These are phyloP conservation scores for Drosophila diplacantha DNA, from an alignment of 2,888 invertebrate species.

Conservation along the genomic window DNA sequence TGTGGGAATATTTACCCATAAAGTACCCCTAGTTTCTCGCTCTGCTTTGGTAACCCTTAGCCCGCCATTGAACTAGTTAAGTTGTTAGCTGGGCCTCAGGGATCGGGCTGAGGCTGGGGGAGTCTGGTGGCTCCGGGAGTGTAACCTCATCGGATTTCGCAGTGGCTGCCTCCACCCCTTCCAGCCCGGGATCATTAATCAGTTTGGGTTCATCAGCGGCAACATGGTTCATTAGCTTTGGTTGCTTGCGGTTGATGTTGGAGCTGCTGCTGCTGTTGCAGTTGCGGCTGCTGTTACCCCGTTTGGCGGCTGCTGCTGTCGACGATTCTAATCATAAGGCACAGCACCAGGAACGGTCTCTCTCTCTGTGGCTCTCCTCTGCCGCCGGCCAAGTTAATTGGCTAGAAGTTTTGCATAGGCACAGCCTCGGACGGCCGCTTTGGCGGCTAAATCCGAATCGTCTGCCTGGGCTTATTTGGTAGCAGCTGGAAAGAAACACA, in stretches of 20 bases:
- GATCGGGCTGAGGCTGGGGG: slow-evolving; percentile 16
- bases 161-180: slow-evolving; percentile 24
- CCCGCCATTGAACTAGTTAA: slow-evolving; percentile 67
- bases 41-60: slow-evolving; percentile 54
- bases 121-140: slow-evolving; percentile 19
- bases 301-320: slow-evolving; percentile 60
- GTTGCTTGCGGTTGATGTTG: slow-evolving; percentile 50
- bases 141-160: slow-evolving; percentile 31
- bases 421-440: slow-evolving; percentile 42
- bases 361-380: slow-evolving; percentile 20
- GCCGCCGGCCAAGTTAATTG: slow-evolving; percentile 59
- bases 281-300: slow-evolving; percentile 45
- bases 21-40: slow-evolving; percentile 10
- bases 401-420: slow-evolving; percentile 70
- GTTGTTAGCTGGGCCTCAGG: slow-evolving; percentile 68
- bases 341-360: slow-evolving; percentile 47
- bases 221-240: slow-evolving; percentile 73
- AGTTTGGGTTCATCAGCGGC: slow-evolving; percentile 71
- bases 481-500: slow-evolving; percentile 22
- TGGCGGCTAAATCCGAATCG: slow-evolving; percentile 62
- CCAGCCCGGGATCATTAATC: slow-evolving; percentile 63
- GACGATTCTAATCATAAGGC: slow-evolving; percentile 72
- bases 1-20: background rate
- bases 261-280: slow-evolving; percentile 31
- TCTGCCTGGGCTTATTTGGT: slow-evolving; percentile 61